A percentile compares a stretch with the other conserved stretches of the same genome.
Evolutionary conservation across 2,113 vertebrate genomes (phyloP).

Genomic region (Hippolais icterina): DNA sequence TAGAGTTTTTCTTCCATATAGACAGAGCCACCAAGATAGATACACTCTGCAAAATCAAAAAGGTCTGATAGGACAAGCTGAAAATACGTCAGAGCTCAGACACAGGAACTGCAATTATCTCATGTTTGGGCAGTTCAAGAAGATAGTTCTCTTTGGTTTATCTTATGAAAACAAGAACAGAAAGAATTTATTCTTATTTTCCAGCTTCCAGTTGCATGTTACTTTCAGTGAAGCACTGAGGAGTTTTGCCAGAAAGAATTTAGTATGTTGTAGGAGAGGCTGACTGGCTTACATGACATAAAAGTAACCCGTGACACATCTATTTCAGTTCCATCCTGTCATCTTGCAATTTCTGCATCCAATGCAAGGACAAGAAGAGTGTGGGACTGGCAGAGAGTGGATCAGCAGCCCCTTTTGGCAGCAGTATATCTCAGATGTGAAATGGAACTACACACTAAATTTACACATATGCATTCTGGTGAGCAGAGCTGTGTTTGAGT

Average conservation of each 20-base stretch:
- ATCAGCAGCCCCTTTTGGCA: neutral
- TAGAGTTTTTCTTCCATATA: neutral
- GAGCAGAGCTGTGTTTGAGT: neutral
- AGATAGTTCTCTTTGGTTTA: neutral
- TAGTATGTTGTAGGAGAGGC: neutral
- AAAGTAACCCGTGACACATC: neutral
- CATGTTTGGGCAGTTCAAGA: neutral
- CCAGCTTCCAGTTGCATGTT: neutral
- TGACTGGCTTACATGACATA: neutral
- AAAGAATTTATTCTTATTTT: neutral
- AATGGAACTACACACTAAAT: neutral
- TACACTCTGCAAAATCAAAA: neutral
- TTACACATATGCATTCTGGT: neutral
- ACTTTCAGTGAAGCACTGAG: neutral
- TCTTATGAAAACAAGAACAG: neutral
- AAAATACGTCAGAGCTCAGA: neutral
- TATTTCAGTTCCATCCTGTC: neutral
- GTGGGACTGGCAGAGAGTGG: neutral
- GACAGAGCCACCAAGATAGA: neutral
- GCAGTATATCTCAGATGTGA: neutral
- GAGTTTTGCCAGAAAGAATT: neutral
- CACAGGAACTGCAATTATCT: neutral
- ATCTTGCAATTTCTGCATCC: neutral
- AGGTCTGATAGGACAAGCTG: neutral
- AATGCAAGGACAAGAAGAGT: neutral